phyloP scores from a whole-genome alignment of 2,888 invertebrate species.

The Diarsia rubi region DNA sequence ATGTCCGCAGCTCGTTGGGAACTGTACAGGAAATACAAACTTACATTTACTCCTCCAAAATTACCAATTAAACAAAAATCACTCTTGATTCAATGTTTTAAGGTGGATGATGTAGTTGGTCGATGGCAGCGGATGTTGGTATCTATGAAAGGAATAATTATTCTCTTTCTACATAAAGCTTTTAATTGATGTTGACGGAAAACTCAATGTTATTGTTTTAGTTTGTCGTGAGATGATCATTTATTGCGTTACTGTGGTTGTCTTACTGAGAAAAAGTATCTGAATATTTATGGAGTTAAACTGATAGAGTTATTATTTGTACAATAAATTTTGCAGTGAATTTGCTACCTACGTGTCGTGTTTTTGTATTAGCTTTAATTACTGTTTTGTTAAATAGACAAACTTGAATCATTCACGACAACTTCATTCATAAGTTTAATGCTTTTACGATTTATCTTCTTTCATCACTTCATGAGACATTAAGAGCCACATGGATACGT shows the following conservation, averaged over 20 bases:
- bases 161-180: conserved; percentile 61
- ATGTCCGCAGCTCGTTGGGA: conserved; percentile 67
- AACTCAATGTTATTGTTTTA: conserved; percentile 62
- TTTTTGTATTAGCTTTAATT: conserved; percentile 22
- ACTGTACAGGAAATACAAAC: conserved; percentile 60
- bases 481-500: not conserved
- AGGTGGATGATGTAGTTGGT: not conserved
- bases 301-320: conserved; percentile 34
- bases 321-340: conserved; percentile 6
- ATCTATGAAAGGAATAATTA: conserved; percentile 64
- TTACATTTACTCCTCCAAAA: conserved; percentile 27
- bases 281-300: conserved; percentile 10
- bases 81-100: conserved; percentile 38
- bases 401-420: conserved; percentile 20
- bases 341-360: conserved; percentile 32
- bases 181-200: conserved; percentile 69
- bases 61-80: conserved; percentile 35
- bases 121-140: conserved; percentile 30
- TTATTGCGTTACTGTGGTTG: conserved; percentile 33
- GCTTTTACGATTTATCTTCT: conserved; percentile 18
- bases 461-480: conserved; percentile 12
- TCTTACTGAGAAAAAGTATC: conserved; percentile 18
- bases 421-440: conserved; percentile 4
- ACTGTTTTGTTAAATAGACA: conserved; percentile 15
- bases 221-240: conserved; percentile 55